Percentiles rank a stretch among this genome's conserved stretches.
phyloP scores from a whole-genome alignment of 2,113 vertebrate species.

The Himantopus leucocephalus region DNA sequence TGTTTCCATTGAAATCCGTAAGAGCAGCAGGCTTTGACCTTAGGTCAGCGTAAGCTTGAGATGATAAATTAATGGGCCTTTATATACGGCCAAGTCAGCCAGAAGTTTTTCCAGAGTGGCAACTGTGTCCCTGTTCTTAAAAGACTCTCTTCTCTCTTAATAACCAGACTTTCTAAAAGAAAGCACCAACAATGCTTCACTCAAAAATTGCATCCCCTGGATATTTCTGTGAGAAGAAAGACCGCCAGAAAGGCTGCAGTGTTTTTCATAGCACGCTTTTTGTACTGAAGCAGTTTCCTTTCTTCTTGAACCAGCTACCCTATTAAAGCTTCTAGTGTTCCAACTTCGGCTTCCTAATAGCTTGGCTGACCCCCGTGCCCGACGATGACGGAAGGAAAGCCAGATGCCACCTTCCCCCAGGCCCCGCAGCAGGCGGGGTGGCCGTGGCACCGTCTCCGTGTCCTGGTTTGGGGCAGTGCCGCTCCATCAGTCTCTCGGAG shows the following conservation, averaged over 20 bases:
- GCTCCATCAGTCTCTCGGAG: too few species aligned
- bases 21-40: not conserved
- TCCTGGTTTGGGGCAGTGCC: too few species aligned
- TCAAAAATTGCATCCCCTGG: not conserved
- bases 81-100: not conserved
- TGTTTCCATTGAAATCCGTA: not conserved
- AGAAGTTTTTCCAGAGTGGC: not conserved
- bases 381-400: not conserved
- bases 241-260: not conserved
- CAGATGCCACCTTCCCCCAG: not conserved
- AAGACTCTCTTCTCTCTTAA: not conserved
- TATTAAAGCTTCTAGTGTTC: not conserved
- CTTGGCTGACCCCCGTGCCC: not conserved
- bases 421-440: too few species aligned
- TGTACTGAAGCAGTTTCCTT: not conserved
- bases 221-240: not conserved
- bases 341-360: not conserved
- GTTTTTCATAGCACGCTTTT: not conserved
- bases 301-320: not conserved
- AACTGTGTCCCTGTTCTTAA: not conserved
- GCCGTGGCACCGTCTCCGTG: too few species aligned
- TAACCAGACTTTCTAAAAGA: not conserved
- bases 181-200: not conserved
- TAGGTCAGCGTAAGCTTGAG: not conserved
- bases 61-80: conserved; percentile 1